Evolutionary conservation across 2,888 invertebrate genomes (phyloP), one percentile per base, ranked within the genome.

Genomic region (Hirtodrosophila confusa): DNA sequence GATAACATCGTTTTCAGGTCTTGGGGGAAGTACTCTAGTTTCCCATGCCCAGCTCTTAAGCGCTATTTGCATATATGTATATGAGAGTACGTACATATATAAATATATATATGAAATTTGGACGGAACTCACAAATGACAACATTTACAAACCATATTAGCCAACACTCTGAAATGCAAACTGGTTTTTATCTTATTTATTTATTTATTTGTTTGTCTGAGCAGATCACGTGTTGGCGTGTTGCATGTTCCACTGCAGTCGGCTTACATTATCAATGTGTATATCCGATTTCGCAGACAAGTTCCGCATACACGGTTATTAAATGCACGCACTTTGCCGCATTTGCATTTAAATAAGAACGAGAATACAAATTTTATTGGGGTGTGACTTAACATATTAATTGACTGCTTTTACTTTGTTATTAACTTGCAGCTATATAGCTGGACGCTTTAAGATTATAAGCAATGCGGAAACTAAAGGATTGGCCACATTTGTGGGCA

Each of bases 401-500:
- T 45, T 54, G 24, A 12, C 3, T 6, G 9, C 39, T 33, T 40
- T 17, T 0, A 5, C 7, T 24, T 17, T 11, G 0, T n/a, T 17
- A 2, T 17, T 17, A 17, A 17, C 17, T 1, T 51, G 33, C 89
- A 97, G 97, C 78, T 98, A 97, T 88, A 91, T 96, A 41, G 97
- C 97, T 64, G 97, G 97, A 6, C 94, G 97, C 67, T 93, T 96
- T 65, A 96, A 96, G 91, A 92, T 97, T 43, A 96, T 98, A 24
- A 94, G 96, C 56, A 94, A 95, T 90, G 93, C 94, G 33, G 97
- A 97, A 92, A 95, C 97, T 3, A 97, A 96, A 92, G 98, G 98
- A 12, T 94, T 99, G 75, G 96, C 96, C 61, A 96, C 96, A 54
- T 98, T 98, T 93, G 97, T 98, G 3, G 97, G 97, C 10, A 97